Base-by-base conservation (phyloP, 64 coral and sea anemone species). In the Porites lutea region DNA sequence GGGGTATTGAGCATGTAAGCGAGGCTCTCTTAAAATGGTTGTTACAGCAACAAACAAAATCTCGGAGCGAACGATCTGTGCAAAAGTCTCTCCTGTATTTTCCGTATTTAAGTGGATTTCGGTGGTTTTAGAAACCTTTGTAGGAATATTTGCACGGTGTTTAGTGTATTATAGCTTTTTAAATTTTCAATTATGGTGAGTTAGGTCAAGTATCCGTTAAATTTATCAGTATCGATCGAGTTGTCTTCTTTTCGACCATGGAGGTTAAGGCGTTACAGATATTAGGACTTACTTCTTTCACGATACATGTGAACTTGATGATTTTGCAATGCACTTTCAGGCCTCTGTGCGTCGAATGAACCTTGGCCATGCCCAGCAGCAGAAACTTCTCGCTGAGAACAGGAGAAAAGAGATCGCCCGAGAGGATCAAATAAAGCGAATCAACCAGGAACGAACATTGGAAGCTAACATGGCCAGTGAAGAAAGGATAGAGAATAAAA, bases 401-500 rank as follows among this genome's bases (percentile, higher is more conserved):
- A 89, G 97, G 63, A 95, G 89, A 18, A 96, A 96, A 79, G 97
- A 99, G 67, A 99, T 93, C 9, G 46, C 93, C 4, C 57, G 97
- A 59, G 94, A 99, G 59, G 97, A 99, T 81, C 94, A 99, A 22
- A 23, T 99, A 3, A 99, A 99, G 66, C 87, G 94, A 89, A 90
- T 99, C 69, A 58, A 84, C 48, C 94, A 96, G 15, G 97, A 99
- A 72, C 93, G 88, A 91, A 78, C 88, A 2, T 53, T 96, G n/a
- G 88, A 96, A 77, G 97, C 94, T 13, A 99, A 96, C 49, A 77
- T 99, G 79, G 78, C 94, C 45, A 98, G 97, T 52, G 97, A 98
- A 88, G 97, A 98, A 79, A 96, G 94, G 59, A 95, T 98, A 66
- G 97, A 98, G 66, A 94, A 98, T 65, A 96, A 95, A 60, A 79